phyloP scores from a whole-genome alignment of 2,113 vertebrate genomes.

The Gymnocephalus cernua region DNA sequence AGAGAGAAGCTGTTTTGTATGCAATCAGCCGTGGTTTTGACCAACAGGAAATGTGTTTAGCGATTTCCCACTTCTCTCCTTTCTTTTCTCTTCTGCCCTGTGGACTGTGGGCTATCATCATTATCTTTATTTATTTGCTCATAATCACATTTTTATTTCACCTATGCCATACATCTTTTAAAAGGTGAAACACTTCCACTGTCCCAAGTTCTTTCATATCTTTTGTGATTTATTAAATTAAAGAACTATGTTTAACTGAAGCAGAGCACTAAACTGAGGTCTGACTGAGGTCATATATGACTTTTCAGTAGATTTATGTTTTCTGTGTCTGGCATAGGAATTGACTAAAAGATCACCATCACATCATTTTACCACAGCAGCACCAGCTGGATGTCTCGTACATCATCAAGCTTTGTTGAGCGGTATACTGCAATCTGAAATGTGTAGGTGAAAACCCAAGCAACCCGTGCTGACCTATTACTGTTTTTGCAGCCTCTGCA shows the following conservation, averaged over 20 bases:
- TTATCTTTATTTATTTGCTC: slow-evolving; percentile 1
- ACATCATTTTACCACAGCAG: not conserved
- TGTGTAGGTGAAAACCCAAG: not conserved
- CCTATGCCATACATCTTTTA: not conserved
- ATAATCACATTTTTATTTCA: not conserved
- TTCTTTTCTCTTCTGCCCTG: not conserved
- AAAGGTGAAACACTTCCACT: not conserved
- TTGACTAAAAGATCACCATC: not conserved
- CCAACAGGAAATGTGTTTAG: slow-evolving; percentile 12
- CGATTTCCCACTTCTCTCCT: not conserved
- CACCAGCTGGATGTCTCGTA: not conserved
- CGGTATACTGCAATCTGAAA: not conserved
- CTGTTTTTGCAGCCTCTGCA: not conserved
- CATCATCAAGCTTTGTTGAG: not conserved
- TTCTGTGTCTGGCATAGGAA: not conserved
- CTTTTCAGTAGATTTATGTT: not conserved
- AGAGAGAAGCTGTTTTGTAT: slow-evolving; percentile 10
- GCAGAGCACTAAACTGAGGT: not conserved
- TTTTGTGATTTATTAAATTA: not conserved
- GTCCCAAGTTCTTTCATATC: not conserved
- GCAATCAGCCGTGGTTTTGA: slow-evolving; percentile 11
- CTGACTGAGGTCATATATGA: not conserved
- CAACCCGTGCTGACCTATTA: not conserved
- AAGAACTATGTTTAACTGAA: not conserved
- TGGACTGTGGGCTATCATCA: not conserved